phyloP scores from a whole-genome alignment of 2,797 vertebrate species.

The Petrocephalus schoutedeni region DNA sequence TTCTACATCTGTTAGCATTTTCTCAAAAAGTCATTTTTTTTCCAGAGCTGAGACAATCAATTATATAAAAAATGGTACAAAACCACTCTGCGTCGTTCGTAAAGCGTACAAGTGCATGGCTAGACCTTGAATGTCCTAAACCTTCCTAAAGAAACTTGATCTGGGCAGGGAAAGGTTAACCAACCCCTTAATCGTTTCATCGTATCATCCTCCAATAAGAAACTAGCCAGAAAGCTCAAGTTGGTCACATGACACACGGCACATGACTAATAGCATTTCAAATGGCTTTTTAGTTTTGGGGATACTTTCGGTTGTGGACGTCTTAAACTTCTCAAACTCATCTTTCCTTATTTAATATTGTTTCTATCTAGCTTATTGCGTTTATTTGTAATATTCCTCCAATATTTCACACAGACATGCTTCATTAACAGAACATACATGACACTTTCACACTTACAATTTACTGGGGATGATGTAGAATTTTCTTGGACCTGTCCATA shows the following conservation, averaged over 20 bases:
- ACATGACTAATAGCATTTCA: not conserved
- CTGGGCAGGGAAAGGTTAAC: not conserved
- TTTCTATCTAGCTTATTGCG: not conserved
- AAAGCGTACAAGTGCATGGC: not conserved
- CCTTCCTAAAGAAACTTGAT: not conserved
- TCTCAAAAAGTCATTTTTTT: slow-evolving; percentile 13
- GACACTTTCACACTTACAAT: not conserved
- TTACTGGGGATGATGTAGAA: slow-evolving; percentile 33
- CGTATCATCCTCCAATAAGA: not conserved
- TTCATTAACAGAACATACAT: not conserved
- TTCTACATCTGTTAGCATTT: slow-evolving; percentile 8
- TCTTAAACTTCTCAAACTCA: not conserved
- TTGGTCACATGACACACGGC: not conserved
- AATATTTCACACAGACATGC: not conserved
- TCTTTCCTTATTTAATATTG: not conserved
- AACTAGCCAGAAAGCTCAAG: not conserved
- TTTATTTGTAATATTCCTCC: not conserved
- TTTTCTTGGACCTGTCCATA: slow-evolving; percentile 48
- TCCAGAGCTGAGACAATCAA: not conserved
- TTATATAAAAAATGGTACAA: slow-evolving; percentile 1
- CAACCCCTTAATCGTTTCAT: not conserved
- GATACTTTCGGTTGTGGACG: not conserved
- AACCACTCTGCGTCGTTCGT: not conserved
- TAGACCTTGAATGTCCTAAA: not conserved
- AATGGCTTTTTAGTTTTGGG: not conserved